Percentiles rank a stretch among this genome's conserved stretches.
Conservation (phyloP, 2,113 vertebrate species). For the Cyanoderma ruficeps region DNA sequence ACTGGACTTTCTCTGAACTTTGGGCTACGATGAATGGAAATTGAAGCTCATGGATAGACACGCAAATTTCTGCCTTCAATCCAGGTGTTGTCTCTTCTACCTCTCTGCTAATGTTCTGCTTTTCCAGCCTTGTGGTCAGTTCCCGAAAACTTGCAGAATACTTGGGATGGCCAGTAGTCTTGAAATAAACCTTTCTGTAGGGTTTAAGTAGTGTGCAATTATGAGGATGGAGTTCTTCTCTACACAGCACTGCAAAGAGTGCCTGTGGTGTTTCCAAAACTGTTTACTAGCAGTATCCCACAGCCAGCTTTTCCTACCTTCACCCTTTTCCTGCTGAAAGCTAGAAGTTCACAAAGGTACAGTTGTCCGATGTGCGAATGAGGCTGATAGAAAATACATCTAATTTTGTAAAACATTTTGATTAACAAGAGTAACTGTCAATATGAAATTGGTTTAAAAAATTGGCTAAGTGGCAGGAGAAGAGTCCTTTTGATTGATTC, state of each 20-base stretch:
- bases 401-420: not conserved
- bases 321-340: not conserved
- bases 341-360: not conserved
- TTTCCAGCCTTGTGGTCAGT: not conserved
- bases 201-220: not conserved
- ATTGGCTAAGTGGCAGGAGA: not conserved
- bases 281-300: not conserved
- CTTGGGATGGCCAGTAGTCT: not conserved
- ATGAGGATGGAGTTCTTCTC: not conserved
- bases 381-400: not conserved
- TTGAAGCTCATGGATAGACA: not conserved
- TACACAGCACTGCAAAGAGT: not conserved
- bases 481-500: not conserved
- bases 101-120: not conserved
- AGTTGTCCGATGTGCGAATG: fast-evolving
- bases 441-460: not conserved
- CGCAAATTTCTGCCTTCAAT: not conserved
- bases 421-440: not conserved
- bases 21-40: not conserved
- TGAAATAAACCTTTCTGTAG: not conserved
- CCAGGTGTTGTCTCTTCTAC: not conserved
- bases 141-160: not conserved
- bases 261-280: not conserved
- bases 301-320: not conserved
- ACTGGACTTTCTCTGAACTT: not conserved